phyloP scores from a whole-genome alignment of 2,797 vertebrate species.

The Parotocinclus haroldoi region DNA sequence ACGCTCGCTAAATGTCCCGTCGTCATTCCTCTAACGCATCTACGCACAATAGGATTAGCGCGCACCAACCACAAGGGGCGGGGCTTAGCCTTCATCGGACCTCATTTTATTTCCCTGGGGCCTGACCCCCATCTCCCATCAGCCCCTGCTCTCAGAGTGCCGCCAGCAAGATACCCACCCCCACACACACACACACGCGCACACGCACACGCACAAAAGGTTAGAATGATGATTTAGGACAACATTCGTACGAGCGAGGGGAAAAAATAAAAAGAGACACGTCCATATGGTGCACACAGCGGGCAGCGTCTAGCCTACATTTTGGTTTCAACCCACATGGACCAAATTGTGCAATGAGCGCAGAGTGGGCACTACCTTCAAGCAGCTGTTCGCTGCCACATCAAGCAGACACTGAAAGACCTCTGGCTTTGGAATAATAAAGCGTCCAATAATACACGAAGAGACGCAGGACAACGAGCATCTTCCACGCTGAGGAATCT shows the following conservation, averaged over 20 bases:
- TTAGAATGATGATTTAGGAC: slow-evolving; percentile 22
- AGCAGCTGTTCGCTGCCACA: slow-evolving; percentile 30
- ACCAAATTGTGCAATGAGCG: slow-evolving; percentile 13
- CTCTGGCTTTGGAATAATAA: slow-evolving; percentile 4
- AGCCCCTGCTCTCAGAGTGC: slow-evolving; percentile 6
- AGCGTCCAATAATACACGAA: neutral
- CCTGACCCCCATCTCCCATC: slow-evolving; percentile 33
- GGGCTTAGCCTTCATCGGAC: slow-evolving; percentile 31
- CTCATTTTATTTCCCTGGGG: slow-evolving; percentile 32
- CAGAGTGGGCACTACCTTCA: slow-evolving; percentile 2
- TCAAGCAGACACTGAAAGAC: slow-evolving; percentile 17
- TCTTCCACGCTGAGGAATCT: neutral
- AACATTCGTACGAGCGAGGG: slow-evolving; percentile 13
- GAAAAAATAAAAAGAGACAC: slow-evolving; percentile 5
- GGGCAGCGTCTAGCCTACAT: slow-evolving; percentile 37
- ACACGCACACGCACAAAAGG: neutral
- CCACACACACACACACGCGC: neutral
- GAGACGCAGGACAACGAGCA: neutral
- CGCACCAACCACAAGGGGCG: slow-evolving; percentile 26
- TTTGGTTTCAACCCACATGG: slow-evolving; percentile 15
- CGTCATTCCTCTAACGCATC: neutral
- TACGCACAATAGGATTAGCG: slow-evolving; percentile 36
- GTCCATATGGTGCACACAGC: slow-evolving; percentile 41
- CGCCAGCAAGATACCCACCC: slow-evolving; percentile 16
- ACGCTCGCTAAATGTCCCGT: no score